Evolutionary conservation across 2,113 vertebrate genomes (phyloP).

Genomic region (Gnathonemus echidnorhynchus): DNA sequence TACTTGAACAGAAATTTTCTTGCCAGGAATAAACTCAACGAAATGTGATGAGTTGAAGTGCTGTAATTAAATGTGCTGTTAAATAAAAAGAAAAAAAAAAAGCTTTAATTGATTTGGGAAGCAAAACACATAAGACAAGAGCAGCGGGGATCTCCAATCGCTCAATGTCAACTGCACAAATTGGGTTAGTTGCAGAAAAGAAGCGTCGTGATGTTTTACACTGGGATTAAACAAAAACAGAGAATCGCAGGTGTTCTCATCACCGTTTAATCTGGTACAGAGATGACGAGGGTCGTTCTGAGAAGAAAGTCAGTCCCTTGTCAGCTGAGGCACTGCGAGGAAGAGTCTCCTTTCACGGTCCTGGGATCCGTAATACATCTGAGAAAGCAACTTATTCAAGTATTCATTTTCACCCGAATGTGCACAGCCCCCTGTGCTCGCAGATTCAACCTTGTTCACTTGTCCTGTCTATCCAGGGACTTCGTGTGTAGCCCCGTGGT

Average conservation of each 20-base stretch:
- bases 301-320: not conserved
- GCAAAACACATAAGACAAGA: not conserved
- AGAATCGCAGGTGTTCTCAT: not conserved
- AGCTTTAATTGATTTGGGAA: not conserved
- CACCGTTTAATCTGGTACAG: not conserved
- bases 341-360: not conserved
- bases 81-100: not conserved
- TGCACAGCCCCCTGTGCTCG: not conserved
- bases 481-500: not conserved
- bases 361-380: not conserved
- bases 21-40: not conserved
- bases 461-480: not conserved
- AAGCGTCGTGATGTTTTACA: not conserved
- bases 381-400: not conserved
- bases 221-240: not conserved
- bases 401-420: not conserved
- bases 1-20: not conserved
- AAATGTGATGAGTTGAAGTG: slow-evolving; percentile 5
- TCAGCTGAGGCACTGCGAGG: not conserved
- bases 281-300: not conserved
- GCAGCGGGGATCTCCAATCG: not conserved
- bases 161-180: not conserved
- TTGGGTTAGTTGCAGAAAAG: not conserved
- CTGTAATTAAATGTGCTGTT: not conserved
- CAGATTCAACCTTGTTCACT: not conserved